Conservation (phyloP, 2,888 invertebrate genomes). For the Andrena bucephala region DNA sequence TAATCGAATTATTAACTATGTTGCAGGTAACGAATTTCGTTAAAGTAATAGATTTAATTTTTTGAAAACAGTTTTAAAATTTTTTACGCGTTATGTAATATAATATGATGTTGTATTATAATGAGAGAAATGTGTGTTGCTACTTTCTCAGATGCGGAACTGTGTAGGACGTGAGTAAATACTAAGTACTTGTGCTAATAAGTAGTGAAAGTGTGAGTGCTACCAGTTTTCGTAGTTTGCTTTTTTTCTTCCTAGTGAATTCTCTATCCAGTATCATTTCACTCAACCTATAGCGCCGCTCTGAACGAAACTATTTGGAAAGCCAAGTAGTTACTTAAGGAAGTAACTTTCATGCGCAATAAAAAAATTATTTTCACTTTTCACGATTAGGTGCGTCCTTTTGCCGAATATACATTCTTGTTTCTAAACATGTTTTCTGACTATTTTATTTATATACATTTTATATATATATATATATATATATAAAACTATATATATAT, state of each 20-base stretch:
- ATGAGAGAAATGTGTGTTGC: conserved; percentile 16
- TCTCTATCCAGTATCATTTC: conserved; percentile 5
- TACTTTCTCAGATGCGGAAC: conserved; percentile 39
- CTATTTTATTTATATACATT: too few species aligned
- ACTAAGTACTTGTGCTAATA: conserved; percentile 35
- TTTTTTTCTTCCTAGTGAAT: conserved; percentile 20
- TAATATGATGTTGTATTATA: conserved; percentile 2
- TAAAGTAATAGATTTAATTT: too few species aligned
- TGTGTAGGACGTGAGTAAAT: conserved; percentile 18
- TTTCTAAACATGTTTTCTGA: too few species aligned
- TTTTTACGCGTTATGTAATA: not conserved
- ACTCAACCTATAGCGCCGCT: conserved; percentile 15
- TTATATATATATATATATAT: too few species aligned
- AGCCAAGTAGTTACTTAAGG: too few species aligned
- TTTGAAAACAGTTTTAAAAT: not conserved
- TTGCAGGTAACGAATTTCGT: too few species aligned
- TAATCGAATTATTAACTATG: too few species aligned
- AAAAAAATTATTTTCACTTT: not conserved
- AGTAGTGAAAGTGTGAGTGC: conserved; percentile 46
- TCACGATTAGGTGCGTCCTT: not conserved
- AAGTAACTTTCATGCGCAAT: not conserved
- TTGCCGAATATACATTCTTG: too few species aligned
- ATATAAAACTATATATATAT: too few species aligned
- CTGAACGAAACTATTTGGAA: not conserved
- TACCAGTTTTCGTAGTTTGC: conserved; percentile 35